Percentiles rank a stretch among this genome's conserved stretches.
phyloP scores from a whole-genome alignment of 2,888 invertebrate genomes.

The Perithous albicinctus region DNA sequence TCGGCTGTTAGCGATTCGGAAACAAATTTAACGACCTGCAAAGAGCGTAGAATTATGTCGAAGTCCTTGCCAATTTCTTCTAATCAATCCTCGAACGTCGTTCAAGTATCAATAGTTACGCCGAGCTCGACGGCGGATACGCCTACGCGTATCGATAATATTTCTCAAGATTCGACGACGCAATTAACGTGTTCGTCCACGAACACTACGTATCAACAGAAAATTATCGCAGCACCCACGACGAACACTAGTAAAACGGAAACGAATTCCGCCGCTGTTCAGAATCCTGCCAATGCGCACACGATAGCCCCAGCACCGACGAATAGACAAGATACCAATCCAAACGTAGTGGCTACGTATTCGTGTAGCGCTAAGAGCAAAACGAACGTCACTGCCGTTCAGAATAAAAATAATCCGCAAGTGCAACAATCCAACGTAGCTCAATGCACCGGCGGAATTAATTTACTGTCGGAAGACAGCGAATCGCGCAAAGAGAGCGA shows the following conservation, averaged over 20 bases:
- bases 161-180: slow-evolving; percentile 13
- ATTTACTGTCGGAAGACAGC: slow-evolving; percentile 30
- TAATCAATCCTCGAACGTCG: slow-evolving; percentile 46
- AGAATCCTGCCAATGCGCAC: slow-evolving; percentile 8
- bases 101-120: slow-evolving; percentile 64
- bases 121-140: slow-evolving; percentile 53
- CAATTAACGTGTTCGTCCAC: slow-evolving; percentile 42
- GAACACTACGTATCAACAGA: slow-evolving; percentile 44
- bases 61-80: slow-evolving; percentile 21
- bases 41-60: slow-evolving; percentile 38
- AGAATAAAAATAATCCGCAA: slow-evolving; percentile 30
- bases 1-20: slow-evolving; percentile 10
- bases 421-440: slow-evolving; percentile 29
- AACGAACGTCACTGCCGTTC: slow-evolving; percentile 31
- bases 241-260: slow-evolving; percentile 13
- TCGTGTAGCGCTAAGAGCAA: slow-evolving; percentile 17
- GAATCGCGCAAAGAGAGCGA: slow-evolving; percentile 15
- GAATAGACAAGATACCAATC: slow-evolving; percentile 36
- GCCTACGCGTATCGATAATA: slow-evolving; percentile 30
- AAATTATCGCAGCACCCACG: slow-evolving; percentile 27
- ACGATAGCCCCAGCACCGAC: neutral
- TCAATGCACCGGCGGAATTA: slow-evolving; percentile 44
- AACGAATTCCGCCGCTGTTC: slow-evolving; percentile 11
- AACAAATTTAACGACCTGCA: slow-evolving; percentile 13
- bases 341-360: slow-evolving; percentile 29